Evolutionary conservation across 37 sponge, comb jelly and placozoan species (phyloP), one percentile per base, ranked within the genome.

Genomic region (Hexactinellida sp.): DNA sequence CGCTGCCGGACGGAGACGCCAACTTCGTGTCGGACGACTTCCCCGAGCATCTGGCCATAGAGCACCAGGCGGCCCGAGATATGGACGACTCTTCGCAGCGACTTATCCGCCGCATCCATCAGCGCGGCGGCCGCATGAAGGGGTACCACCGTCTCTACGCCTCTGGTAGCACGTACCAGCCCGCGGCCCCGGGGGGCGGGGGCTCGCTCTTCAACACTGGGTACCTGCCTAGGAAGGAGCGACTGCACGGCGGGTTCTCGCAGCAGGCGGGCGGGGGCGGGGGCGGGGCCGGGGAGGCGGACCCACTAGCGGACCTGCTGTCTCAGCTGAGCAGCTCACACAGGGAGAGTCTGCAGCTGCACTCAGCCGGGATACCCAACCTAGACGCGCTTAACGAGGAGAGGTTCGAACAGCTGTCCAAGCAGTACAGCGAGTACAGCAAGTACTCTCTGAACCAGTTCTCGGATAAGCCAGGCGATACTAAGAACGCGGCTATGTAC

Each of bases 11-110:
- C 37, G 91, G 93, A 0, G 94, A 95, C 37, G 91, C 96, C 0
- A 93, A 95, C 55, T 84, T 89, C 51, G 51, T 91, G 5, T 93
- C 92, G 0, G 92, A 92, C 16, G 91, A 94, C 83, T 88, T 96
- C 38, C 87, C 89, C 36, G 87, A 88, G 24, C 97, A 96, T 86
- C 88, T 96, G 82, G 91, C 90, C n/a, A 37, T 94, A 37, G 94
- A 96, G 36, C 94, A 93, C 85, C 84, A 84, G 5, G 76, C 76
- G 25, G 76, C 13, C 3, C 25, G 34, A 23, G 76, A 63, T 3
- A 1, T 63, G 13, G 76, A 63, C 76, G 76, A 63, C 32, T 63
- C 76, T n/a, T 63, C 76, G 25, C 76, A 63, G 25, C 76, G 76
- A 28, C 34, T 63, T 7, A 63, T 63, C 76, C 76, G 76, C 34